A percentile compares a stretch with the other conserved stretches of the same genome.
Evolutionary conservation across 2,113 vertebrate species (phyloP).

Genomic region (Rostratula benghalensis): DNA sequence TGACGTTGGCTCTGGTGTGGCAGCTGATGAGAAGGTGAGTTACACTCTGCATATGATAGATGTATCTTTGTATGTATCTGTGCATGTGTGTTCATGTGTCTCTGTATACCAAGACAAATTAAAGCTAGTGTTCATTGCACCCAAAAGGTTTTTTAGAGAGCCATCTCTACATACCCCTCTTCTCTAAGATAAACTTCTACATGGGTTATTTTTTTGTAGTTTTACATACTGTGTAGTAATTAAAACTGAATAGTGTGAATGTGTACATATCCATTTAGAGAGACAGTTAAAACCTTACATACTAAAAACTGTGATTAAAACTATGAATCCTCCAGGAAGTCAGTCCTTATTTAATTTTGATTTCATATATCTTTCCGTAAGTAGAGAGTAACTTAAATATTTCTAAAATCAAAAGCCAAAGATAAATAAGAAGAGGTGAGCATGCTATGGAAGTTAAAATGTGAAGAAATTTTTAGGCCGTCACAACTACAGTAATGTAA

Average conservation of each 20-base stretch:
- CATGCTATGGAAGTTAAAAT: neutral
- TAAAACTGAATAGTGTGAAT: neutral
- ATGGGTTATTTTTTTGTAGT: neutral
- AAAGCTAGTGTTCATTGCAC: neutral
- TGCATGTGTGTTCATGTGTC: accelerated
- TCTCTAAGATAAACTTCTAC: neutral
- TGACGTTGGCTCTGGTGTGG: slow-evolving; percentile 93
- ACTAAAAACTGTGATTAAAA: neutral
- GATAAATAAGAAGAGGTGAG: neutral
- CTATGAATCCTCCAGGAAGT: neutral
- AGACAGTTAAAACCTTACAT: neutral
- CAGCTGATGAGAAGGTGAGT: slow-evolving; percentile 95
- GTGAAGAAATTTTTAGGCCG: neutral
- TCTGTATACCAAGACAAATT: neutral
- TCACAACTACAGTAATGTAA: neutral
- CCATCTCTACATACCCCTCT: neutral
- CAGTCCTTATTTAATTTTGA: neutral
- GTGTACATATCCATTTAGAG: neutral
- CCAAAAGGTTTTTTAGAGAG: neutral
- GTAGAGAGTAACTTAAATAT: neutral
- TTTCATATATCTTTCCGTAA: neutral
- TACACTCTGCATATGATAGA: neutral
- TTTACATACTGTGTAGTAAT: neutral
- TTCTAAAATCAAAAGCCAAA: neutral
- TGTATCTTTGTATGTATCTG: neutral